Evolutionary conservation across 2,797 vertebrate species (phyloP).

Genomic region (Tapera naevia): DNA sequence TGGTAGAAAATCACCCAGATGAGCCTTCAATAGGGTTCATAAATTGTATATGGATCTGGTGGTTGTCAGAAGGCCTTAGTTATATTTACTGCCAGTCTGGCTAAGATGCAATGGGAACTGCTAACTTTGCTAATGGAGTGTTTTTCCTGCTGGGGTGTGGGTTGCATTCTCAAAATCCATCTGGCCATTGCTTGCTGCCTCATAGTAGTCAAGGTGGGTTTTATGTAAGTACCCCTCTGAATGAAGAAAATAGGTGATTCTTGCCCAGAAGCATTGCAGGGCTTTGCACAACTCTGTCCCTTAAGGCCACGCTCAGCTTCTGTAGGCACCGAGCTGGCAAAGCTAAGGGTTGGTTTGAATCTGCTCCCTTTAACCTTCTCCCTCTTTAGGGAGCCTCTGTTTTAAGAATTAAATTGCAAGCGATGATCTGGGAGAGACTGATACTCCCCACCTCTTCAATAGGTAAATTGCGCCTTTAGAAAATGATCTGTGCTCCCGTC

Average conservation of each 20-base stretch:
- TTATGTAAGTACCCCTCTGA: not conserved
- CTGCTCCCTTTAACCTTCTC: conserved; percentile 28
- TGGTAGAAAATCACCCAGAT: not conserved
- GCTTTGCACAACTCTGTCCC: not conserved
- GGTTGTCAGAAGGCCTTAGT: conserved; percentile 1
- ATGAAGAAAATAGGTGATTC: not conserved
- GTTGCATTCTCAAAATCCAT: not conserved
- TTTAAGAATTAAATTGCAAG: conserved; percentile 4
- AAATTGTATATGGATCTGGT: not conserved
- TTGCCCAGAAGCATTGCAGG: not conserved
- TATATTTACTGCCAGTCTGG: not conserved
- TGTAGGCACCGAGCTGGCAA: not conserved
- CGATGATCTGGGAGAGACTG: not conserved
- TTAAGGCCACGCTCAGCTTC: not conserved
- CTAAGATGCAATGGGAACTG: not conserved
- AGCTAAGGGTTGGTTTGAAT: not conserved
- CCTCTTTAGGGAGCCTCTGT: not conserved
- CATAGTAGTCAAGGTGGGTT: not conserved
- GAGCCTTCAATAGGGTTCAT: not conserved
- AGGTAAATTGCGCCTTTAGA: conserved; percentile 50
- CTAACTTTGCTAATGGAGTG: not conserved
- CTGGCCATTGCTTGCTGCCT: not conserved
- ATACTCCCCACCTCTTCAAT: conserved; percentile 44
- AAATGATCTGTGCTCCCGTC: conserved; percentile 24
- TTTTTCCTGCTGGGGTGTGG: not conserved